phyloP scores from a whole-genome alignment of 2,888 invertebrate species.

The Cosmopolites sordidus region DNA sequence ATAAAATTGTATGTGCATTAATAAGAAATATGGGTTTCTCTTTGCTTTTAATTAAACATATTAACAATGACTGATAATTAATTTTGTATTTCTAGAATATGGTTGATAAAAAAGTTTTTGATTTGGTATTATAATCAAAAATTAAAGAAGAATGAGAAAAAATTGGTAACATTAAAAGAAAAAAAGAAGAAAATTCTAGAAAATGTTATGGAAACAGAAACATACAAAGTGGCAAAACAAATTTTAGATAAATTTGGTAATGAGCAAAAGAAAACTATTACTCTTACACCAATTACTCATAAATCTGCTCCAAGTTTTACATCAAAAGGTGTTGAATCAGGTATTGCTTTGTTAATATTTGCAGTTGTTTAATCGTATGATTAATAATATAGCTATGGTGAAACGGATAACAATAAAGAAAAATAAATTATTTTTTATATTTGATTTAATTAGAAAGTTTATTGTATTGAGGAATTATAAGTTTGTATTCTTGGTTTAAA shows the following conservation, averaged over 20 bases:
- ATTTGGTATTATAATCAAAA: conserved; percentile 87
- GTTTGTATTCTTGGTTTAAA: too few relatives aligned
- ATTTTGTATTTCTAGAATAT: conserved; percentile 29
- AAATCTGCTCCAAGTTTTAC: conserved; percentile 7
- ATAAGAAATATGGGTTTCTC: too few relatives aligned
- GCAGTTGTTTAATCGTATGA: too few relatives aligned
- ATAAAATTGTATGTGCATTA: not conserved
- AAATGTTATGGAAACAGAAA: conserved; percentile 95
- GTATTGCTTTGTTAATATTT: too few relatives aligned
- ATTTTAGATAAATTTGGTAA: conserved; percentile 84
- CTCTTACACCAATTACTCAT: conserved; percentile 19
- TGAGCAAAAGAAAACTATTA: conserved; percentile 40
- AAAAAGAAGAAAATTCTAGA: conserved; percentile 87
- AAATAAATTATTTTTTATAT: not conserved
- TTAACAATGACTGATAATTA: not conserved
- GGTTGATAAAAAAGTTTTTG: conserved; percentile 66
- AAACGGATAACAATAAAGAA: not conserved
- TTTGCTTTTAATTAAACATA: not conserved
- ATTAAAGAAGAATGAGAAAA: conserved; percentile 71
- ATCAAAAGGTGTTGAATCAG: conserved; percentile 9
- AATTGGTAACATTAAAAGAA: conserved; percentile 65
- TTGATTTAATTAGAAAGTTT: not conserved
- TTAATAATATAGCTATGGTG: too few relatives aligned
- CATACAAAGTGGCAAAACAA: conserved; percentile 89
- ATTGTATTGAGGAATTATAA: too few relatives aligned